Evolutionary conservation across 2,797 vertebrate genomes (phyloP).

Genomic region (Tapera naevia): DNA sequence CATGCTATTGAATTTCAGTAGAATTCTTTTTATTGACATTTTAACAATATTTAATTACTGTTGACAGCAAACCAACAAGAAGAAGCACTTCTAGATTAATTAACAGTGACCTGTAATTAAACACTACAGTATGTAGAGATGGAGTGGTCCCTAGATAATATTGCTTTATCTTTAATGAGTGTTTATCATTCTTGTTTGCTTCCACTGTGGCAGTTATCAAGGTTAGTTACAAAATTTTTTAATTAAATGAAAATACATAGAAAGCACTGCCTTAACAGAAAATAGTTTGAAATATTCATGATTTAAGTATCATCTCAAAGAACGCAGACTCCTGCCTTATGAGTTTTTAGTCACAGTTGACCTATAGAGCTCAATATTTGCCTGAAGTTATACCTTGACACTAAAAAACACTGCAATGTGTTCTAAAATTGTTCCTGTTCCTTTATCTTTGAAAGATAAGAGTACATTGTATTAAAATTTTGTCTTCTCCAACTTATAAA

Average conservation of each 20-base stretch:
- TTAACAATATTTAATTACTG: slow-evolving; percentile 67
- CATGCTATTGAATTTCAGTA: slow-evolving; percentile 16
- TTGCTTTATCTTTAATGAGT: slow-evolving; percentile 66
- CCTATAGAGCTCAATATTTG: neutral
- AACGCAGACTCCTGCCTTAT: neutral
- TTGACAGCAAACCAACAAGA: slow-evolving; percentile 58
- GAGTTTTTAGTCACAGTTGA: neutral
- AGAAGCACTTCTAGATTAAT: slow-evolving; percentile 69
- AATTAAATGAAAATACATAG: slow-evolving; percentile 45
- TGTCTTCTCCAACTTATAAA: neutral
- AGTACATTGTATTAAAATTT: neutral
- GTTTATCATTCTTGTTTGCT: slow-evolving; percentile 64
- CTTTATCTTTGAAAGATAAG: neutral
- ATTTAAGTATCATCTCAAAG: neutral
- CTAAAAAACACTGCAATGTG: neutral
- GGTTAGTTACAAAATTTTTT: slow-evolving; percentile 52
- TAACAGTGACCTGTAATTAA: slow-evolving; percentile 75
- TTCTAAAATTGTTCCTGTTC: neutral
- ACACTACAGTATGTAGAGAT: slow-evolving; percentile 57
- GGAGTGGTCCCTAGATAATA: slow-evolving; percentile 51
- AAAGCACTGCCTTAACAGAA: slow-evolving; percentile 7
- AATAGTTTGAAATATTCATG: slow-evolving; percentile 13
- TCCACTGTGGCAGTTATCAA: slow-evolving; percentile 49
- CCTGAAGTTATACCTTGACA: neutral
- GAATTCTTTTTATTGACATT: slow-evolving; percentile 14